These are phyloP conservation scores for Brachionus paranguensis DNA, from an alignment of 1,140 invertebrate genomes.

Conservation along the genomic window DNA sequence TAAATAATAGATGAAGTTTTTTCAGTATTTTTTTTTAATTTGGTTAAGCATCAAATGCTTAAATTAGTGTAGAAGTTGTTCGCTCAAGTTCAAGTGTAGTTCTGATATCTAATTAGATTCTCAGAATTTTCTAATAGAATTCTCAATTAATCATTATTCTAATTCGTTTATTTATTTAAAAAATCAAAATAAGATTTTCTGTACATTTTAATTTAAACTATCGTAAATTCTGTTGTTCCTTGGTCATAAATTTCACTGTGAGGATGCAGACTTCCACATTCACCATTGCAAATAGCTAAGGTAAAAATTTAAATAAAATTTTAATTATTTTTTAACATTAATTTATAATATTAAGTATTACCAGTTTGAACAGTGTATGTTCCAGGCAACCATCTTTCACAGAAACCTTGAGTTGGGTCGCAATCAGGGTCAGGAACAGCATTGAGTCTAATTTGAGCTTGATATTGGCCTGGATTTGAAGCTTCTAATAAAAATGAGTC, in stretches of 20 bases:
- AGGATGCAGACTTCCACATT: conserved; percentile 52
- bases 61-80: not conserved
- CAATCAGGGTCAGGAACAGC: conserved; percentile 49
- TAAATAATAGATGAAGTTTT: not conserved
- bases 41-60: not conserved
- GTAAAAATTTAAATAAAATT: not conserved
- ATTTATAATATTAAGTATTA: conserved; percentile 42
- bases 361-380: conserved; percentile 47
- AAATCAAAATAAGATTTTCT: not conserved
- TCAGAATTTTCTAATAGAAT: not conserved
- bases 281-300: conserved; percentile 48
- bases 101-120: not conserved
- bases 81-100: not conserved
- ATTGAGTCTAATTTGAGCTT: conserved; percentile 44
- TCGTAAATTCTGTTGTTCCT: conserved; percentile 45
- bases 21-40: not conserved
- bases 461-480: conserved; percentile 44
- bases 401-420: conserved; percentile 49
- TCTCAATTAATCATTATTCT: not conserved
- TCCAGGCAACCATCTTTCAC: conserved; percentile 51
- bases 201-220: conserved; percentile 40
- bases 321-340: too few species aligned
- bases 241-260: conserved; percentile 50
- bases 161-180: not conserved
- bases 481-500: conserved; percentile 45